These are phyloP conservation scores for Oxygymnocypris stewartii DNA, from an alignment of 2,113 vertebrate species.

Conservation along the genomic window DNA sequence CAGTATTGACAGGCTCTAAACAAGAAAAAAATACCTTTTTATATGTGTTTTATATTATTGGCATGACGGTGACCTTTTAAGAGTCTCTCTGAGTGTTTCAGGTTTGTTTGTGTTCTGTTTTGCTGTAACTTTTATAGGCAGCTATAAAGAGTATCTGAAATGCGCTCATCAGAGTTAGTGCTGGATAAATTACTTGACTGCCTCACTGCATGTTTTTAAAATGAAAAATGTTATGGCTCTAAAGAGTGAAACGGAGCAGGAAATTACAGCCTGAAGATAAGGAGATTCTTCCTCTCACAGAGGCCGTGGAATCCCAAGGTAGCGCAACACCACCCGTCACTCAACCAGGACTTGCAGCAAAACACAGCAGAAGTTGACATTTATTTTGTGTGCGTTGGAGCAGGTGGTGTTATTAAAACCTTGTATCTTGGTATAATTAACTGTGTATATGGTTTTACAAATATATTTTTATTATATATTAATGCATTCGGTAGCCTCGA, in stretches of 20 bases:
- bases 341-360: conserved; percentile 31
- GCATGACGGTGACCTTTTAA: conserved; percentile 22
- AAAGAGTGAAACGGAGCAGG: conserved; percentile 75
- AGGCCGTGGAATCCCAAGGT: conserved; percentile 52
- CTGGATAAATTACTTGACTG: conserved; percentile 67
- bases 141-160: conserved; percentile 39
- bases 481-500: background rate
- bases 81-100: conserved; percentile 14
- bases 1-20: background rate
- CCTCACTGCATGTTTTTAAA: conserved; percentile 64
- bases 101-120: conserved; percentile 42
- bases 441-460: background rate
- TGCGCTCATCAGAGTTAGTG: conserved; percentile 37
- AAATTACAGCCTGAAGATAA: conserved; percentile 75
- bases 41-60: conserved; percentile 22
- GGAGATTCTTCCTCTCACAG: conserved; percentile 57
- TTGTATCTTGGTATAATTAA: background rate
- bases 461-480: background rate
- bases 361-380: background rate
- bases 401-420: background rate
- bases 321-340: conserved; percentile 48
- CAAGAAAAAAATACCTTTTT: background rate
- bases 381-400: background rate
- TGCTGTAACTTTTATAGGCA: conserved; percentile 36
- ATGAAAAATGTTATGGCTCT: conserved; percentile 67